Evolutionary conservation across 2,888 invertebrate genomes (phyloP).

Genomic region (Caenorhabditis sinica): DNA sequence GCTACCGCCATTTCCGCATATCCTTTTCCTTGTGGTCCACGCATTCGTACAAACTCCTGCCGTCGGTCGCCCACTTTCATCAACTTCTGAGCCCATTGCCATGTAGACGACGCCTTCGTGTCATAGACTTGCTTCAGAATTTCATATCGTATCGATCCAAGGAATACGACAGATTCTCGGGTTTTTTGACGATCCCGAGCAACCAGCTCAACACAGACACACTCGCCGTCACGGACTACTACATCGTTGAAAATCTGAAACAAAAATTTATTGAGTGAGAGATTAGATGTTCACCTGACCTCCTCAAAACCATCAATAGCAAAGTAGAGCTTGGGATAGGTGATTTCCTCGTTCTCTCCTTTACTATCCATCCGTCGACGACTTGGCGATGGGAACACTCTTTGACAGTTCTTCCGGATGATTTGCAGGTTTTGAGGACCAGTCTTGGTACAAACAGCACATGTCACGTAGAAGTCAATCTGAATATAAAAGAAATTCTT

Average conservation of each 20-base stretch:
- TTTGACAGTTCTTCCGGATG: constrained; percentile 91
- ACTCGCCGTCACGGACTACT: constrained; percentile 96
- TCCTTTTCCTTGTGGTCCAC: constrained; percentile 93
- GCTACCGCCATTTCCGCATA: constrained; percentile 95
- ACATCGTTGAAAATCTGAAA: constrained; percentile 94
- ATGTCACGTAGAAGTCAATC: constrained; percentile 96
- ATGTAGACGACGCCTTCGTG: constrained; percentile 80
- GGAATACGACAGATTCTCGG: constrained; percentile 94
- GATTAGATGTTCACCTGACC: constrained; percentile 86
- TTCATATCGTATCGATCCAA: constrained; percentile 98
- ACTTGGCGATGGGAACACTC: constrained; percentile 94
- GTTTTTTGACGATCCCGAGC: constrained; percentile 89
- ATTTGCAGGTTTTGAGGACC: constrained; percentile 98
- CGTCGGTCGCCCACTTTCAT: constrained; percentile 86
- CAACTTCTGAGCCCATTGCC: constrained; percentile 83
- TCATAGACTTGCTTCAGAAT: constrained; percentile 90
- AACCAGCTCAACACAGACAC: constrained; percentile 98
- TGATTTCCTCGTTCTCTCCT: constrained; percentile 98
- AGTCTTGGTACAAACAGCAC: constrained; percentile 98
- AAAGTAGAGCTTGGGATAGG: constrained; percentile 99
- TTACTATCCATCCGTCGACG: constrained; percentile 95
- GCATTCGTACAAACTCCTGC: constrained; percentile 98
- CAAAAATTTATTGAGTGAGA: not conserved
- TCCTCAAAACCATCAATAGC: constrained; percentile 99
- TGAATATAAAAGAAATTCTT: constrained; percentile 74